A percentile compares a stretch with the other conserved stretches of the same genome.
Evolutionary conservation across 2,888 invertebrate species (phyloP).

Genomic region (Adineta ricciae): DNA sequence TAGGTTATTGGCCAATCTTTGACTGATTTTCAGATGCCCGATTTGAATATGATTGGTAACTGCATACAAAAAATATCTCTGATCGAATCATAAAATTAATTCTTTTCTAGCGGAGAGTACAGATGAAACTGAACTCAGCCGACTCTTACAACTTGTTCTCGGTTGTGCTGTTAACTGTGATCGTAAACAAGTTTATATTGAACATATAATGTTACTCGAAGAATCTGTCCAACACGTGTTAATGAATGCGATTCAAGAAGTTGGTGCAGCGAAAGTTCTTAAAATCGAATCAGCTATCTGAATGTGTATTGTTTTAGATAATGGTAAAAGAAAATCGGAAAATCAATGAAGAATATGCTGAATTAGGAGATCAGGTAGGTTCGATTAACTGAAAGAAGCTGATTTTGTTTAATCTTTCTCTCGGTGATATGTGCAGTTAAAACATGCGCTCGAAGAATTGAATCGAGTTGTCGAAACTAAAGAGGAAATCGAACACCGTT

Average conservation of each 20-base stretch:
- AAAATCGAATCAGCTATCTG: too few species aligned
- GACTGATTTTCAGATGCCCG: conserved; percentile 70
- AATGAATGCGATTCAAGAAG: conserved; percentile 82
- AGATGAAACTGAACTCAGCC: conserved; percentile 70
- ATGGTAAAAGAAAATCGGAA: conserved; percentile 9
- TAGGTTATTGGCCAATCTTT: conserved; percentile 67
- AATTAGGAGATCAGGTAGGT: conserved; percentile 42
- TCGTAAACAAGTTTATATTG: conserved; percentile 80
- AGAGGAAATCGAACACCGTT: conserved; percentile 72
- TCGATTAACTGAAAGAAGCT: neutral
- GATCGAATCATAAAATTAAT: neutral
- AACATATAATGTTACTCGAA: conserved; percentile 81
- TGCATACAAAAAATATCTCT: neutral
- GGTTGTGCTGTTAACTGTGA: conserved; percentile 90
- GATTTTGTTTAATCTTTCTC: too few species aligned
- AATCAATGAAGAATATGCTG: conserved; percentile 39
- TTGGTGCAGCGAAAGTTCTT: too few species aligned
- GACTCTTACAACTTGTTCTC: conserved; percentile 74
- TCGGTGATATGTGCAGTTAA: conserved; percentile 41
- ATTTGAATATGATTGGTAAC: conserved; percentile 62
- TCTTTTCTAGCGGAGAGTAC: conserved; percentile 58
- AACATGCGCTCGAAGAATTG: conserved; percentile 56
- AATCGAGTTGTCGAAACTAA: conserved; percentile 68
- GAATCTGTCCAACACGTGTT: conserved; percentile 79
- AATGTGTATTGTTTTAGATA: neutral